Percentiles rank a stretch among this genome's conserved stretches.
Evolutionary conservation across 2,888 invertebrate species (phyloP).

Genomic region (Malacosoma neustria): DNA sequence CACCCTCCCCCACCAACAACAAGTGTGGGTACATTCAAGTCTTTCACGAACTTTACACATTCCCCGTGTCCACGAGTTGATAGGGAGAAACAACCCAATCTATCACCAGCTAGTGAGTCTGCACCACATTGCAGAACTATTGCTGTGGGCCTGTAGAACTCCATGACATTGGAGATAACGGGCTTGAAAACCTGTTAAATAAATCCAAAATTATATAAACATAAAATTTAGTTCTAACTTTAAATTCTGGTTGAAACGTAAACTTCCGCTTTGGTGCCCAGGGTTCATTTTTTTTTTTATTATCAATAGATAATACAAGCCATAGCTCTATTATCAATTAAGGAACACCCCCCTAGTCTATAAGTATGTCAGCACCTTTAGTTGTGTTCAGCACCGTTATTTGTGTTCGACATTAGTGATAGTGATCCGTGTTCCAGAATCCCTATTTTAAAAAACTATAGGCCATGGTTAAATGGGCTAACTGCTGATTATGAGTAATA

Average conservation of each 20-base stretch:
- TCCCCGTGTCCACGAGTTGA: conserved; percentile 97
- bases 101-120: conserved; percentile 96
- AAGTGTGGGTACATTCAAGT: conserved; percentile 91
- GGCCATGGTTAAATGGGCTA: neutral
- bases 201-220: neutral
- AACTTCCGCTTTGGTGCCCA: too few species aligned
- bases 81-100: conserved; percentile 96
- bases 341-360: too few species aligned
- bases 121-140: conserved; percentile 99
- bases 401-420: too few species aligned
- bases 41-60: conserved; percentile 97
- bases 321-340: too few species aligned
- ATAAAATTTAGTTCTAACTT: too few species aligned
- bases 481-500: neutral
- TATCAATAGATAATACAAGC: too few species aligned
- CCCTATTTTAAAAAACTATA: too few species aligned
- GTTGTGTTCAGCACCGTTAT: too few species aligned
- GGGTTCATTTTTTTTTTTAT: too few species aligned
- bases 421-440: too few species aligned
- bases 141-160: conserved; percentile 96
- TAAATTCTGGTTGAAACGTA: too few species aligned
- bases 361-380: too few species aligned
- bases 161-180: conserved; percentile 94
- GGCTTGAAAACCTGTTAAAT: conserved; percentile 90
- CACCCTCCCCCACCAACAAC: conserved; percentile 87